These are phyloP conservation scores for Ascaphus truei DNA, from an alignment of 2,113 vertebrate species.

Conservation along the genomic window DNA sequence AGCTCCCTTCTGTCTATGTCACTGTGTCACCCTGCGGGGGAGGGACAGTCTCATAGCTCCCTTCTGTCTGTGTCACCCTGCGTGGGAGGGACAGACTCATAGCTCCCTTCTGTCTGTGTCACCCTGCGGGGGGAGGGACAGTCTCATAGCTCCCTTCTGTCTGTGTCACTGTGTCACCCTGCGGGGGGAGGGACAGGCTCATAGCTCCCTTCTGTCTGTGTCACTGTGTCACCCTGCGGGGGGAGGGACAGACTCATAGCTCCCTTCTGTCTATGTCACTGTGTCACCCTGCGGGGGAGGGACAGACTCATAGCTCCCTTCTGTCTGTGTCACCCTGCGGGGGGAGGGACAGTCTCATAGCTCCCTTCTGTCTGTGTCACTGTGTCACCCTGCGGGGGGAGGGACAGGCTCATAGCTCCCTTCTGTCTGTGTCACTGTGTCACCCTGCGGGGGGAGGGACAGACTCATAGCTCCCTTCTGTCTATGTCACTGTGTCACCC, in stretches of 20 bases:
- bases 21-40: background rate
- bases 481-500: background rate
- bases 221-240: background rate
- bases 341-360: background rate
- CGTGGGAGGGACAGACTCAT: background rate
- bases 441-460: background rate
- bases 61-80: background rate
- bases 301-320: background rate
- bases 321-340: background rate
- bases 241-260: background rate
- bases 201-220: background rate
- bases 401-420: background rate
- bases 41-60: background rate
- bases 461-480: background rate
- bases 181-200: background rate
- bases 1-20: background rate
- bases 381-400: background rate
- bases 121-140: background rate
- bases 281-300: background rate
- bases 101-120: background rate
- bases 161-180: background rate
- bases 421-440: no score
- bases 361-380: background rate
- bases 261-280: background rate
- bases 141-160: background rate